phyloP scores from a whole-genome alignment of 2,797 vertebrate genomes.

The Sebastes iracundus region DNA sequence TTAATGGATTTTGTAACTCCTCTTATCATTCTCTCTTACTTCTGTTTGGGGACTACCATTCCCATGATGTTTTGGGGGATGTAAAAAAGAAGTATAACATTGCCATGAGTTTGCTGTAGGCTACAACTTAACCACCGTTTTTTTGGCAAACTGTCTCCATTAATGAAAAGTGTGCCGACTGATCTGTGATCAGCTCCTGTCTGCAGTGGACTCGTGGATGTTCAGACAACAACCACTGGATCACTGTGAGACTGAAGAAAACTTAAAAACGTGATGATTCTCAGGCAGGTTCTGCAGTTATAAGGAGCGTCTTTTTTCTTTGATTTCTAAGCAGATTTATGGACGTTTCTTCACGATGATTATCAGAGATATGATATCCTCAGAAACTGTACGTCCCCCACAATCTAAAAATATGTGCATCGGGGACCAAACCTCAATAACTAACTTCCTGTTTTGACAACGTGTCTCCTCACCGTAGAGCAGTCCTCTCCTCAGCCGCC shows the following conservation, averaged over 20 bases:
- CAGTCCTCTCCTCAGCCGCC: constrained; percentile 89
- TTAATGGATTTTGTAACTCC: too few species aligned
- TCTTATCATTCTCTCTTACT: neutral
- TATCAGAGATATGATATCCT: neutral
- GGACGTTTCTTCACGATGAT: neutral
- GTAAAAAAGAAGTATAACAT: neutral
- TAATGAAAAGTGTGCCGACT: neutral
- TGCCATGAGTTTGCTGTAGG: too few species aligned
- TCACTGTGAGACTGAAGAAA: neutral
- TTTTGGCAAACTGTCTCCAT: neutral
- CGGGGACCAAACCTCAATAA: neutral
- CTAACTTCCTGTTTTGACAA: neutral
- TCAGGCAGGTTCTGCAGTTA: neutral
- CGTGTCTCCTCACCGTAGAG: constrained; percentile 82
- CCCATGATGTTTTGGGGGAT: neutral
- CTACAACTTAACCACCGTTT: too few species aligned
- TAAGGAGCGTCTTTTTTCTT: too few species aligned
- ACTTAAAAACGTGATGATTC: neutral
- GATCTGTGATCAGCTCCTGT: too few species aligned
- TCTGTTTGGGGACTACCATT: neutral
- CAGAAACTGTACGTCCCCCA: too few species aligned
- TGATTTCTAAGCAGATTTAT: neutral
- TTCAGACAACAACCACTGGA: neutral
- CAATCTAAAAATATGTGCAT: neutral
- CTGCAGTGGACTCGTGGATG: too few species aligned